Evolutionary conservation across 2,888 invertebrate genomes (phyloP).

Genomic region (Stenurella melanura): DNA sequence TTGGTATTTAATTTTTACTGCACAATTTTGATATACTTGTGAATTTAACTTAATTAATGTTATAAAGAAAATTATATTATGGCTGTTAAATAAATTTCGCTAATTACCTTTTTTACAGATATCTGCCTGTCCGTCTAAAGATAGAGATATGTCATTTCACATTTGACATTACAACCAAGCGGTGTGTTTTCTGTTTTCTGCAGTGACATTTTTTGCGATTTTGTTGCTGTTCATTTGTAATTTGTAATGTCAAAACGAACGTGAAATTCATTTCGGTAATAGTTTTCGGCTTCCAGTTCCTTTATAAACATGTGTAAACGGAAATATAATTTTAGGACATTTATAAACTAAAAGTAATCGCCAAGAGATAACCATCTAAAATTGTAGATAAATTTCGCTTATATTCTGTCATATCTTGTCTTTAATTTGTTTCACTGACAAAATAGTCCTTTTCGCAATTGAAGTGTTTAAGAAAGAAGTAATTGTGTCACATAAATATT

Average conservation of each 20-base stretch:
- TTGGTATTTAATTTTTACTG: too few species aligned
- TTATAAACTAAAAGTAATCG: constrained; percentile 27
- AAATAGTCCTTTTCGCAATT: constrained; percentile 20
- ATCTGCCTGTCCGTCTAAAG: too few species aligned
- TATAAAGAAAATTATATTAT: too few species aligned
- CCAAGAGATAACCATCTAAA: constrained; percentile 30
- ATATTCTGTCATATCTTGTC: neutral
- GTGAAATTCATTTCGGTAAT: constrained; percentile 24
- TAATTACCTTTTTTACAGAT: too few species aligned
- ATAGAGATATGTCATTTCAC: neutral
- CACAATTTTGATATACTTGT: too few species aligned
- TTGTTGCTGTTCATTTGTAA: constrained; percentile 15
- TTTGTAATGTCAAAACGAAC: constrained; percentile 24
- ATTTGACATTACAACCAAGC: constrained; percentile 15
- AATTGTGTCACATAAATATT: neutral
- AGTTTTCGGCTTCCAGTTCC: constrained; percentile 32
- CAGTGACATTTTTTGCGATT: constrained; percentile 24
- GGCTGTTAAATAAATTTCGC: too few species aligned
- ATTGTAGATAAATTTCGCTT: constrained; percentile 23
- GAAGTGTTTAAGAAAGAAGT: constrained; percentile 15
- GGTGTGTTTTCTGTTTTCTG: constrained; percentile 21
- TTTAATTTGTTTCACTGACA: constrained; percentile 14
- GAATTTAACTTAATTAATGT: too few species aligned
- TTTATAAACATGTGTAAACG: constrained; percentile 32
- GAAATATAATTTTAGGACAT: constrained; percentile 30